These are phyloP conservation scores for Crenuchus spilurus DNA, from an alignment of 2,797 vertebrate species.

Conservation along the genomic window DNA sequence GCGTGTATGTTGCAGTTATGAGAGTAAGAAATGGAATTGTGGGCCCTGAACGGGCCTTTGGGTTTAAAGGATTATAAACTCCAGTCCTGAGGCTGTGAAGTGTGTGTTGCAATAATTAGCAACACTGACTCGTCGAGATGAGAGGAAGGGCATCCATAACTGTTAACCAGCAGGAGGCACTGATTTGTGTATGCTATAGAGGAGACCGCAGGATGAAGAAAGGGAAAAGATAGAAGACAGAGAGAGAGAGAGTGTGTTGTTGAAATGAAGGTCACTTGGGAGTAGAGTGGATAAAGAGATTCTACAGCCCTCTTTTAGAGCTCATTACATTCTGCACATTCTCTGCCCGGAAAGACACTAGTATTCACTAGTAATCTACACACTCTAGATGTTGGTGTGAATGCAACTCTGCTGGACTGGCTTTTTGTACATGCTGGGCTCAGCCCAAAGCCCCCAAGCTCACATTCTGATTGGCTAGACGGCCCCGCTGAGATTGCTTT, in stretches of 20 bases:
- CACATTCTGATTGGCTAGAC: not conserved
- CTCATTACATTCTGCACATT: constrained; percentile 26
- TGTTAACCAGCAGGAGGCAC: not conserved
- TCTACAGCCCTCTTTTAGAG: constrained; percentile 17
- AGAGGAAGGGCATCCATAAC: not conserved
- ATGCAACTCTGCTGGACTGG: not conserved
- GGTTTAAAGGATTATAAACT: not conserved
- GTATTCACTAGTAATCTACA: not conserved
- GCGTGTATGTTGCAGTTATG: not conserved
- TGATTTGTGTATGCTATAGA: not conserved
- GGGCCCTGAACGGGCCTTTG: not conserved
- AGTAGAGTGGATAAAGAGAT: constrained; percentile 37
- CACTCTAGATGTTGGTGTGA: not conserved
- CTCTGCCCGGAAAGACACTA: not conserved
- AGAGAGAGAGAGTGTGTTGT: not conserved
- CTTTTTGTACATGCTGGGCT: not conserved
- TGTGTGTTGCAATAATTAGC: constrained; percentile 14
- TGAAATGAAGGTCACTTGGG: constrained; percentile 32
- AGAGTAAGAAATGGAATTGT: not conserved
- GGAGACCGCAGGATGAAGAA: not conserved
- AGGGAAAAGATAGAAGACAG: not conserved
- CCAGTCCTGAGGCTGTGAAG: not conserved
- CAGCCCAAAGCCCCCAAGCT: not conserved
- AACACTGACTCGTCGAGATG: not conserved
- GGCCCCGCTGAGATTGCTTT: not conserved